phyloP scores from a whole-genome alignment of 2,797 vertebrate genomes.

The Microhierax caerulescens region DNA sequence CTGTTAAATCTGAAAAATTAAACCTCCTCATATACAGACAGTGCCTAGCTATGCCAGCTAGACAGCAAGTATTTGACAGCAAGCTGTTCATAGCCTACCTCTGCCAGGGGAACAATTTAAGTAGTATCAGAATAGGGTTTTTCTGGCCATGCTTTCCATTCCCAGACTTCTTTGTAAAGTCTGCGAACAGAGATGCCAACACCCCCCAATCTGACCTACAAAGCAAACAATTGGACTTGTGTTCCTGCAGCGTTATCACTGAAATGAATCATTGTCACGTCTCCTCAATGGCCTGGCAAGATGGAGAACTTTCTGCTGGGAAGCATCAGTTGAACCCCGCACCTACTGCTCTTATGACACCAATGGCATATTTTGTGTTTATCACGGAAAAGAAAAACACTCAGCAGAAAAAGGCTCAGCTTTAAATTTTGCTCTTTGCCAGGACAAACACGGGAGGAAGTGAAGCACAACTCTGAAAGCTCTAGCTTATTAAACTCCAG shows the following conservation, averaged over 20 bases:
- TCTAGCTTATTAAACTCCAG: neutral
- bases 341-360: constrained; percentile 35
- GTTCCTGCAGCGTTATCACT: constrained; percentile 3
- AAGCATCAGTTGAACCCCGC: neutral
- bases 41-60: neutral
- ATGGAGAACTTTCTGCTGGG: neutral
- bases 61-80: neutral
- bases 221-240: constrained; percentile 22
- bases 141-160: constrained; percentile 25
- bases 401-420: neutral
- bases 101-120: neutral
- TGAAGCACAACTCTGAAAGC: neutral
- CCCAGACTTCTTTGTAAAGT: constrained; percentile 52
- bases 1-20: constrained; percentile 18
- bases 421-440: constrained; percentile 25
- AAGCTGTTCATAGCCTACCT: neutral
- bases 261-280: neutral
- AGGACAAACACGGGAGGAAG: constrained; percentile 49
- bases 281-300: neutral
- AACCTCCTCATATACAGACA: neutral
- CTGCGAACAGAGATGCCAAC: constrained; percentile 33
- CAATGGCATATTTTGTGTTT: constrained; percentile 4
- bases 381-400: constrained; percentile 5
- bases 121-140: neutral
- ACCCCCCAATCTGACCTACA: constrained; percentile 43